Percentiles rank a stretch among this genome's conserved stretches.
phyloP scores from a whole-genome alignment of 2,888 invertebrate genomes.

The Hymenopus coronatus region DNA sequence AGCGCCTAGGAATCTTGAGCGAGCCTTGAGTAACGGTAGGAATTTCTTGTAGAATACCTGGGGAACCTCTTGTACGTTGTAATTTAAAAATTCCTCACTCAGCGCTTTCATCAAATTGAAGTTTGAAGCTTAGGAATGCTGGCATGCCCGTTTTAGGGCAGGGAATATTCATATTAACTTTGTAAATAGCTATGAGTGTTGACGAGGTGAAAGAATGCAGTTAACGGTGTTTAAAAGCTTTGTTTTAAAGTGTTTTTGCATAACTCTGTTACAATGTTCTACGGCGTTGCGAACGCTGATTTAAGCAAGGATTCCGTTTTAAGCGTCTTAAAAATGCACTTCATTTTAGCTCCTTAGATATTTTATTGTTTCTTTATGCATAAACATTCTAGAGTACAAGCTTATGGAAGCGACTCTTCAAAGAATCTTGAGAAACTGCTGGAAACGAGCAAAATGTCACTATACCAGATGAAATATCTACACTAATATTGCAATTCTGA shows the following conservation, averaged over 20 bases:
- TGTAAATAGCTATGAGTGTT: neutral
- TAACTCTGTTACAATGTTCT: too few species aligned
- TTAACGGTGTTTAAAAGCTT: neutral
- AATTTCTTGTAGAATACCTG: neutral
- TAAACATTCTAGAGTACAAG: too few species aligned
- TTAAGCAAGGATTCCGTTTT: too few species aligned
- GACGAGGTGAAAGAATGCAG: neutral
- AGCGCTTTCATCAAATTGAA: neutral
- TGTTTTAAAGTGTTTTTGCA: neutral
- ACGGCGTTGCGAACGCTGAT: neutral
- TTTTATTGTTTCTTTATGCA: too few species aligned
- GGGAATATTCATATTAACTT: neutral
- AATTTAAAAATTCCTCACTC: neutral
- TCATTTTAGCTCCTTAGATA: too few species aligned
- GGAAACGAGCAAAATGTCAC: too few species aligned
- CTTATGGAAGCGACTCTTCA: too few species aligned
- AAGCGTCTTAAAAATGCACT: too few species aligned
- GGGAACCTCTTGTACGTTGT: neutral
- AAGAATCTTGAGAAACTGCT: too few species aligned
- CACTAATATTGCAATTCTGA: too few species aligned
- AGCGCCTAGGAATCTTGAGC: neutral
- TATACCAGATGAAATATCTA: too few species aligned
- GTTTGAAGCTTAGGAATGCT: neutral
- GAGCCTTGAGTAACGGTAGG: neutral
- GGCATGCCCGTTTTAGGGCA: neutral